phyloP scores from a whole-genome alignment of 2,113 vertebrate genomes.

The Platysternon megacephalum region DNA sequence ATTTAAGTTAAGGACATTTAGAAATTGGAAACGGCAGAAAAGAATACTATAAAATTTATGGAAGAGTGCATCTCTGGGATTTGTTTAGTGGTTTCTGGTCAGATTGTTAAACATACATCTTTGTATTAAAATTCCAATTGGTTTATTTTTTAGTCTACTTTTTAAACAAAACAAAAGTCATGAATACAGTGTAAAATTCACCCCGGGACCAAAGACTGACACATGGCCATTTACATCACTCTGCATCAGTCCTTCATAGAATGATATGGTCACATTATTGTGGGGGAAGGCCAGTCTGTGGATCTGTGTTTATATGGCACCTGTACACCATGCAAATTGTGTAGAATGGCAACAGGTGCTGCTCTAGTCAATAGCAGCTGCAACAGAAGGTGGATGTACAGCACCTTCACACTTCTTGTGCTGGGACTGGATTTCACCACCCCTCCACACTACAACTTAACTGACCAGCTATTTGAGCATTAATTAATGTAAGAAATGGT shows the following conservation, averaged over 20 bases:
- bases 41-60: neutral
- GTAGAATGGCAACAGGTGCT: neutral
- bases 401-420: neutral
- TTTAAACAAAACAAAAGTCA: neutral
- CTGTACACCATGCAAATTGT: neutral
- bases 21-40: neutral
- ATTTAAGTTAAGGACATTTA: neutral
- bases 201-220: too few relatives aligned
- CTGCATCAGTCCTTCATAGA: too few relatives aligned
- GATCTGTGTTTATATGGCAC: neutral
- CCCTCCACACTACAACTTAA: neutral
- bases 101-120: neutral
- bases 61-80: neutral
- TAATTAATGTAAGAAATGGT: neutral
- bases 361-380: accelerated
- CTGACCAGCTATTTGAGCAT: neutral
- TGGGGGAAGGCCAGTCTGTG: neutral
- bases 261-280: neutral
- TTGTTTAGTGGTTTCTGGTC: neutral
- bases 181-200: neutral
- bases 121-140: neutral
- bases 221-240: too few relatives aligned
- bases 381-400: neutral
- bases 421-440: neutral
- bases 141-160: neutral